phyloP scores from a whole-genome alignment of 2,797 vertebrate genomes.

The Vireo griseus region DNA sequence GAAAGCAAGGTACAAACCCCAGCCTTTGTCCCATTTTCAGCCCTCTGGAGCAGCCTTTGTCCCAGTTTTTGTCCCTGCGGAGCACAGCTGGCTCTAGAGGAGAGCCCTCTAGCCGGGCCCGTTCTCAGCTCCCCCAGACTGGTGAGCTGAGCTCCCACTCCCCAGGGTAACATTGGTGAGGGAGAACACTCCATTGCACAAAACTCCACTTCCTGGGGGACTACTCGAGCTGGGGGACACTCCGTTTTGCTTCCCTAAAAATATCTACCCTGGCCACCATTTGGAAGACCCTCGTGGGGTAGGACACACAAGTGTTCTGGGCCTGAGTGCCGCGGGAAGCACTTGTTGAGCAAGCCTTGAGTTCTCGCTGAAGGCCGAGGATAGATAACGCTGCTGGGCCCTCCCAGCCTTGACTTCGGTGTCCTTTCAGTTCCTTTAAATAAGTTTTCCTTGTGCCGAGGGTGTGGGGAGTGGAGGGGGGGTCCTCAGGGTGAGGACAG shows the following conservation, averaged over 20 bases:
- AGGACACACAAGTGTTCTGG: fast-evolving
- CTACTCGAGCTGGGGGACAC: background rate
- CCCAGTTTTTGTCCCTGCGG: background rate
- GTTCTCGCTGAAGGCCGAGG: background rate
- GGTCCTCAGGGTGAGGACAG: fast-evolving
- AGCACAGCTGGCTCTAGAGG: background rate
- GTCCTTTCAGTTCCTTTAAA: background rate
- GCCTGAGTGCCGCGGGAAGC: fast-evolving
- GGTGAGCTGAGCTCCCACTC: background rate
- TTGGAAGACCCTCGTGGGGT: background rate
- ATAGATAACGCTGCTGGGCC: background rate
- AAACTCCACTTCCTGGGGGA: background rate
- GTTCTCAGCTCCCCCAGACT: fast-evolving
- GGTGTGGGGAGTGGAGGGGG: fast-evolving
- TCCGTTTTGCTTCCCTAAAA: background rate
- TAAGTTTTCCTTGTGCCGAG: background rate
- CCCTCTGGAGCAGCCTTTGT: background rate
- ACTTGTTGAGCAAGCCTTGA: background rate
- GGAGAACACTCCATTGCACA: background rate
- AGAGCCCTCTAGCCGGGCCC: background rate
- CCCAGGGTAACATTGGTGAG: no score
- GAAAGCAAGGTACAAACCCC: background rate
- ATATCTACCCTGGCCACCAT: fast-evolving
- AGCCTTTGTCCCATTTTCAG: background rate
- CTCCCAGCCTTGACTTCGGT: background rate